These are phyloP conservation scores for Prolemur simus DNA, from an alignment of 2,113 vertebrate species.

Conservation along the genomic window DNA sequence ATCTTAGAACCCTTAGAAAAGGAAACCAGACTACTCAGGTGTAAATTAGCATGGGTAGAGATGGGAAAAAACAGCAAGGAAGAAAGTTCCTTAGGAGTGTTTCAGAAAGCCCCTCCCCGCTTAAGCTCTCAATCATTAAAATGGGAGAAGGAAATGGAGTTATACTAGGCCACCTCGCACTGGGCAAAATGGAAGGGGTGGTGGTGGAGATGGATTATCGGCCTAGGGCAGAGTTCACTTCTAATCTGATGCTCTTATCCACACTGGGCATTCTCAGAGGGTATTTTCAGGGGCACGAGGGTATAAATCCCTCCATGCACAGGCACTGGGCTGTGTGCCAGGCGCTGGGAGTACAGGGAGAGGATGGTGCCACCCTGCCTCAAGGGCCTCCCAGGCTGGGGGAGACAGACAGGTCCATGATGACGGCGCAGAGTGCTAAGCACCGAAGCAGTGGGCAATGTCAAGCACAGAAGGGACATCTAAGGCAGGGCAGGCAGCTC, in stretches of 20 bases:
- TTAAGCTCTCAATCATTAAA: neutral
- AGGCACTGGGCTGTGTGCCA: neutral
- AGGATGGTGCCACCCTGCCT: neutral
- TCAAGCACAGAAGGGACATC: neutral
- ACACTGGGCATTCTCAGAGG: neutral
- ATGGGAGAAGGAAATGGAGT: neutral
- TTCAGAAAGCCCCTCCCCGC: neutral
- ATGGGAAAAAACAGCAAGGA: neutral
- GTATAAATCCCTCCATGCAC: neutral
- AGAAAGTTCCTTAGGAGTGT: neutral
- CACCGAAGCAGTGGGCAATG: accelerated
- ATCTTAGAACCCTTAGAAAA: neutral
- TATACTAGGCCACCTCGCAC: neutral
- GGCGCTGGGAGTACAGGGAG: neutral
- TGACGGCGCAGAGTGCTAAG: neutral
- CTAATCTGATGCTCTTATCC: neutral
- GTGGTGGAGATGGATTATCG: accelerated
- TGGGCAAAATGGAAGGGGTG: neutral
- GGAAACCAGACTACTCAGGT: neutral
- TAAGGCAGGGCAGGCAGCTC: too few relatives aligned
- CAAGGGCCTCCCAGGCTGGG: neutral
- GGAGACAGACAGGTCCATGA: neutral
- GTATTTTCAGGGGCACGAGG: neutral
- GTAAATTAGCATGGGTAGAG: neutral
- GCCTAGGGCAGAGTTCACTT: neutral